Evolutionary conservation across 1,140 invertebrate species (phyloP), one percentile per base, ranked within the genome.

Genomic region (Cecropterus lyciades): DNA sequence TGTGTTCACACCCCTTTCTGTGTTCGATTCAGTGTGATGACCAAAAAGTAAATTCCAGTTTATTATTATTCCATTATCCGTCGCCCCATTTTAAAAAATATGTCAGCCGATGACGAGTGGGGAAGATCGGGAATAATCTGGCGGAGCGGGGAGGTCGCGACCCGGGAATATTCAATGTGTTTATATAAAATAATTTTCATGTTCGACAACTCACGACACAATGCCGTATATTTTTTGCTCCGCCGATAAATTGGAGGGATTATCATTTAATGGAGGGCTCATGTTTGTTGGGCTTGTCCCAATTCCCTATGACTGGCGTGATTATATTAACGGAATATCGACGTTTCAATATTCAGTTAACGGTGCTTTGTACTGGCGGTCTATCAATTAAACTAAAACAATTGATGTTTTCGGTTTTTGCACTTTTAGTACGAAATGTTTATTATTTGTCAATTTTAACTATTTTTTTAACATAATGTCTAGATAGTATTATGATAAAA

Each of bases 111-210:
- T 90, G 89, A 91, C 82, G 82, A 89, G 67, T 79, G 76, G 81
- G 86, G 79, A 77, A 77, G 77, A 80, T 76, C 70, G 82, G 79
- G 82, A 79, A 79, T 85, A 86, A 89, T 86, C 80, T 83, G 82
- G 42, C 60, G 75, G 71, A 57, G 69, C 77, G 73, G 73, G 74
- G 78, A 85, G 85, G 85, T 83, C 85, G 80, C 79, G 83, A 77
- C 77, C 77, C 84, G 77, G 77, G 84, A 88, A 89, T 86, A 91
- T 87, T 85, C 80, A 91, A 91, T 91, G 87, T 84, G 89, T 91
- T 91, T 91, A 91, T 91, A 89, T 91, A 91, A 91, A 91, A 91
- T 91, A 87, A 91, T 91, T 89, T 91, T 91, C 87, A 78, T 91
- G 89, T 91, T 87, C 85, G 82, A 91, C 89, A 91, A 91, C 79